Conservation (phyloP, 2,888 invertebrate genomes). For the Thymelicus lineola region DNA sequence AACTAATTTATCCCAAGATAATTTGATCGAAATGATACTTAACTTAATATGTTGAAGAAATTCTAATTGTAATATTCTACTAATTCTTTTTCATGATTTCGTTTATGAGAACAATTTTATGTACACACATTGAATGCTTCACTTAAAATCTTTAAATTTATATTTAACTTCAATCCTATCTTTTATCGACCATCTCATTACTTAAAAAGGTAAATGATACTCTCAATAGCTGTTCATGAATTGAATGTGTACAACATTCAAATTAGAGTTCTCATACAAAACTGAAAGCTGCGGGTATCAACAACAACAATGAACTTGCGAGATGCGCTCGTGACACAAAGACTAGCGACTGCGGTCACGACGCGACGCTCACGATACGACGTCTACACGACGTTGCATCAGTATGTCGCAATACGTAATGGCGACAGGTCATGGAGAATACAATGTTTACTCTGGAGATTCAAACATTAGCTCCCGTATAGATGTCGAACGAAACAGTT, state of each 20-base stretch:
- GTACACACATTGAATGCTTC: too few species aligned
- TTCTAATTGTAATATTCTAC: too few species aligned
- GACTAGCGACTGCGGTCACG: conserved; percentile 70
- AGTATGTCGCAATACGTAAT: conserved; percentile 68
- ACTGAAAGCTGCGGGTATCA: conserved; percentile 18
- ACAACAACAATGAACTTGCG: conserved; percentile 43
- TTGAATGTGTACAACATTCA: too few species aligned
- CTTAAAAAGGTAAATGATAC: neutral
- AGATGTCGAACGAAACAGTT: conserved; percentile 33
- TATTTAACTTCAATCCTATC: neutral
- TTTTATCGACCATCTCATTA: neutral
- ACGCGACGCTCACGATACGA: conserved; percentile 55
- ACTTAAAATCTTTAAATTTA: too few species aligned
- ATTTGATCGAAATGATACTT: too few species aligned
- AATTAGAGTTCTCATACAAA: conserved; percentile 9
- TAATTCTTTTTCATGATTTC: too few species aligned
- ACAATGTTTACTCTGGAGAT: neutral
- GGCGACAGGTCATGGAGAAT: conserved; percentile 54
- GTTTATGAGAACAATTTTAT: too few species aligned
- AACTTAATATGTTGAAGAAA: too few species aligned
- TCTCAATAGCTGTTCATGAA: neutral
- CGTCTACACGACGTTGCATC: conserved; percentile 49
- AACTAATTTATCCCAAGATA: too few species aligned
- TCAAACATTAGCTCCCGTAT: conserved; percentile 37
- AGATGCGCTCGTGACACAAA: conserved; percentile 46